A percentile compares a stretch with the other conserved stretches of the same genome.
Conservation (phyloP, 2,888 invertebrate species). For the Hirtodrosophila histrioides region DNA sequence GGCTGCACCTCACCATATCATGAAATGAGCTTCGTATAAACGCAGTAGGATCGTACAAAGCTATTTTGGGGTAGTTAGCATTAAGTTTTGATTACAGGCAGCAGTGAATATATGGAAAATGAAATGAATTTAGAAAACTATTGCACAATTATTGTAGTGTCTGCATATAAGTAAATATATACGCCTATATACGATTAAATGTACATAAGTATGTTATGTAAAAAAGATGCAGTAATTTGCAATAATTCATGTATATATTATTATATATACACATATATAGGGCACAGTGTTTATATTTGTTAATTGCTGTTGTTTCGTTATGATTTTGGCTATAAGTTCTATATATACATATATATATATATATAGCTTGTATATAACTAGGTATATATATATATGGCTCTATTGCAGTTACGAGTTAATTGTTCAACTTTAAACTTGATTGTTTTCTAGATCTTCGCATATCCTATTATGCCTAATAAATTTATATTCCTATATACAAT, state of each 20-base stretch:
- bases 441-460: slow-evolving; percentile 20
- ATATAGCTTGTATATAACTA: slow-evolving; percentile 3
- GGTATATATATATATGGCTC: slow-evolving; percentile 31
- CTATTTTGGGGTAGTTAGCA: neutral
- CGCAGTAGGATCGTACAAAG: too few species aligned
- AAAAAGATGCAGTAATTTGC: slow-evolving; percentile 13
- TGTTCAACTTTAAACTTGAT: slow-evolving; percentile 26
- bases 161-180: slow-evolving; percentile 13
- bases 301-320: slow-evolving; percentile 12
- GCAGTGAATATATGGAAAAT: slow-evolving; percentile 18
- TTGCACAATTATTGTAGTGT: slow-evolving; percentile 59
- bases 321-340: slow-evolving; percentile 28
- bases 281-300: slow-evolving; percentile 37
- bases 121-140: slow-evolving; percentile 32
- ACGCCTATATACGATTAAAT: slow-evolving; percentile 1
- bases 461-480: slow-evolving; percentile 22
- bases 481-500: slow-evolving; percentile 29
- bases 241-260: slow-evolving; percentile 13
- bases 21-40: too few species aligned
- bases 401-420: slow-evolving; percentile 30
- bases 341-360: slow-evolving; percentile 1
- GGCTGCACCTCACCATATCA: too few species aligned
- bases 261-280: slow-evolving; percentile 20
- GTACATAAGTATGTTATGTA: slow-evolving; percentile 4
- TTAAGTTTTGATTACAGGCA: slow-evolving; percentile 10